Base-by-base conservation (phyloP, 2,113 vertebrate genomes). In the Crypturellus undulatus region DNA sequence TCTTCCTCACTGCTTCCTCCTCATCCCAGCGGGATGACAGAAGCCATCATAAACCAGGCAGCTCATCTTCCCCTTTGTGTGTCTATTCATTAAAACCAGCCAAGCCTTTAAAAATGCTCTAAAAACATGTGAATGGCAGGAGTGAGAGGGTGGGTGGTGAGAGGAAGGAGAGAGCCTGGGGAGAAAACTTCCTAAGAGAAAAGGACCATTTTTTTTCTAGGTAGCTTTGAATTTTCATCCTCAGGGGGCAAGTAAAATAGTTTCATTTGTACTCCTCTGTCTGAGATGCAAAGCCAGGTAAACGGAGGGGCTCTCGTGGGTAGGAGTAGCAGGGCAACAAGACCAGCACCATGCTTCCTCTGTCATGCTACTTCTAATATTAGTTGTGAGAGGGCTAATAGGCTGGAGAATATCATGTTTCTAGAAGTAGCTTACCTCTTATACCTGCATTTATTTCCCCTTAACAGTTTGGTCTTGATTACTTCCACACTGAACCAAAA, bases 101-200 rank as follows among this genome's bases (percentile, higher is more conserved):
- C 79, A 89, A 95, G 30, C 73, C 69, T 94, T 90, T 69, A 76
- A 93, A 89, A 86, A 83, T 58, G 52, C 47, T 93, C n/a, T 81
- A 86, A 90, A 91, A 86, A 62, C 30, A 54, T 62, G 28, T 69
- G 81, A 93, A 90, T 64, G 72, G 60, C 51, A 86, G 77, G 56
- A 34, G 25, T 6, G n/a, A 89, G 63, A 80, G 58, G 11, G 22
- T 79, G 16, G 52, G 72, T 79, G 63, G 42, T 58, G 51, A 58
- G 28, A 86, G 30, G 42, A 91, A 56, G 51, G 13, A 30, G 67
- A 91, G 64, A 83, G 7, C 21, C 90, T 21, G 36, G 38, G 4
- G 18, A 78, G 47, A 40, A 86, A 85, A 26, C 14, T 87, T 26
- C 54, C 30, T 28, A n/a, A 19, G 43, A 69, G 34, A 64, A 86